Evolutionary conservation across 1,140 invertebrate genomes (phyloP).

Genomic region (Polypedilum vanderplanki): DNA sequence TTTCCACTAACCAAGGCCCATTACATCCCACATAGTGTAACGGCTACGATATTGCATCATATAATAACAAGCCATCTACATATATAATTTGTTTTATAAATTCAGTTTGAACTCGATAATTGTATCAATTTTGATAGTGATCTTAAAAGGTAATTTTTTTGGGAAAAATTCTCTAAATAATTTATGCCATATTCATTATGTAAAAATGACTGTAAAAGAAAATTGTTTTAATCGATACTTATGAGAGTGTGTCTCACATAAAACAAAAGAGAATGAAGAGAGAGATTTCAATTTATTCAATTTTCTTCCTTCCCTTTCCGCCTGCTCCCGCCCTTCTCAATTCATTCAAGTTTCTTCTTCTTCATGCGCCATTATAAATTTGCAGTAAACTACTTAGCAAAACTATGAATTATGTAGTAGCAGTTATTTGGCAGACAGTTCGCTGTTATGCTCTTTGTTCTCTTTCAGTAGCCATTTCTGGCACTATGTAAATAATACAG

Average conservation of each 20-base stretch:
- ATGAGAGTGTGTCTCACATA: not conserved
- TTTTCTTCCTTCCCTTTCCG: not conserved
- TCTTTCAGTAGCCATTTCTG: not conserved
- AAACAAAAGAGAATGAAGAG: not conserved
- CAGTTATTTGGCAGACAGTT: not conserved
- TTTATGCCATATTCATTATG: constrained; percentile 13
- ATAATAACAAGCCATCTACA: not conserved
- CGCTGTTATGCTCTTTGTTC: not conserved
- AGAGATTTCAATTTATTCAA: not conserved
- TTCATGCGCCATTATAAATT: constrained; percentile 15
- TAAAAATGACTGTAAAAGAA: not conserved
- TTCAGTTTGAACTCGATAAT: constrained; percentile 13
- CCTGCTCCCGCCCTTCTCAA: not conserved
- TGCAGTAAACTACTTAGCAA: constrained; percentile 11
- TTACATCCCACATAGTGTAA: not conserved
- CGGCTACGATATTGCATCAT: not conserved
- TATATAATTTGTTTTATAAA: not conserved
- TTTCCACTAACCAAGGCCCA: constrained; percentile 4
- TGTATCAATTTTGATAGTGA: not conserved
- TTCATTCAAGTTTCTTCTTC: not conserved
- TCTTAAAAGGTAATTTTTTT: not conserved
- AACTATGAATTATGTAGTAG: constrained; percentile 13
- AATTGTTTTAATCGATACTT: constrained; percentile 11
- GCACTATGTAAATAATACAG: not conserved
- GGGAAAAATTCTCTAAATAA: too few relatives aligned